Base-by-base conservation (phyloP, 2,113 vertebrate species). In the Plotosus lineatus region DNA sequence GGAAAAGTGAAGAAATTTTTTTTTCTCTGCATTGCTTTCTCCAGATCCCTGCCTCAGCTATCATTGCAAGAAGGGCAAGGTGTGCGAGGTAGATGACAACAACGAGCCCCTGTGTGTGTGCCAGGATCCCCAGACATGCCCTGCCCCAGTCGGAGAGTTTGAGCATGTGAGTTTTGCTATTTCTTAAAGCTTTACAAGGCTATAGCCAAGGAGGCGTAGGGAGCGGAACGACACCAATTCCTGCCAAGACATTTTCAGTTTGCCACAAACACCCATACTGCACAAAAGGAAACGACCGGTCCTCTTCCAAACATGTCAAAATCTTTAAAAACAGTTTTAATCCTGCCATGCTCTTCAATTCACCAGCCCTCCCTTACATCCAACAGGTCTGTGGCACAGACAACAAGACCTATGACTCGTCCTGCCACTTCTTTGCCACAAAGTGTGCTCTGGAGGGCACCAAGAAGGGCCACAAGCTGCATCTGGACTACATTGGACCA, bases 401-500 rank as follows among this genome's bases (percentile, higher is more conserved):
- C 94, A 99, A 99, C 92, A 98, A 96, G 93, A 99, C 98, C 92
- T 99, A 96, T 0, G 97, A 98, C 87, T 94, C 96, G 56, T 95
- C 96, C 78, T 99, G 98, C 94, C 96, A 98, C 85, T 98, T 99
- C 94, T 98, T 98, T 81, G 97, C 98, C 89, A 96, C 96, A 89
- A 99, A 99, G 88, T 99, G 98, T 85, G 87, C 96, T 79, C 91
- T 99, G 94, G 98, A 99, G 90, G 98, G 98, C 87, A 99, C 98
- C 90, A 99, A 99, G 95, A 99, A 98, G 90, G 98, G 98, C 66
- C 97, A 99, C 93, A 99, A 99, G 84, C 95, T 99, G 89, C 98
- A 99, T 90, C 91, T 99, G 75, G 98, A 99, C 93, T 99, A 99
- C 94, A 97, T 98, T 2, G 98, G 98, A 73, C 94, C 98, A 82